phyloP scores from a whole-genome alignment of 2,797 vertebrate species.

The Alosa sapidissima region DNA sequence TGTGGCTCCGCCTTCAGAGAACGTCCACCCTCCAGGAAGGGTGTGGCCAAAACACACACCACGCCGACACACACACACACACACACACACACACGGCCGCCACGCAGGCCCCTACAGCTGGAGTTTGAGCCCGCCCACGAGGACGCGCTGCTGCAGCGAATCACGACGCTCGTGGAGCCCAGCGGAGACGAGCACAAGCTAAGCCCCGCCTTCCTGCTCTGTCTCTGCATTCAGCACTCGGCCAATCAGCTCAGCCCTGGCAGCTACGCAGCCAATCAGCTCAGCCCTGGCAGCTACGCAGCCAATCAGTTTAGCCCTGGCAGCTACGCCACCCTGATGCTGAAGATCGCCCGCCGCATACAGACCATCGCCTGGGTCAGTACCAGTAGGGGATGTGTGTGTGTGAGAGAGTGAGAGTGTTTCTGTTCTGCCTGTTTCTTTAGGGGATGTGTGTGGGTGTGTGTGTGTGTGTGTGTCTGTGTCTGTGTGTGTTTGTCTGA shows the following conservation, averaged over 20 bases:
- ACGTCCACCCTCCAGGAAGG: constrained; percentile 15
- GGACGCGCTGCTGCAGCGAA: constrained; percentile 84
- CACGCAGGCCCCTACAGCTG: constrained; percentile 73
- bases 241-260: constrained; percentile 68
- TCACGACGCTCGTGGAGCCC: constrained; percentile 87
- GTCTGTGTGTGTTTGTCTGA: neutral
- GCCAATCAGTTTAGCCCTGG: constrained; percentile 76
- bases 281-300: constrained; percentile 73
- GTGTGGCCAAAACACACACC: neutral
- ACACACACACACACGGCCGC: neutral
- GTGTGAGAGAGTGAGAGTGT: neutral
- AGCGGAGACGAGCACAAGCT: constrained; percentile 89
- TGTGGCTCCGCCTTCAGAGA: constrained; percentile 80
- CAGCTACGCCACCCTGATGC: constrained; percentile 87
- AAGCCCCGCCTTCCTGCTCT: constrained; percentile 90
- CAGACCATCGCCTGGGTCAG: constrained; percentile 85
- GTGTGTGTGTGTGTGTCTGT: neutral
- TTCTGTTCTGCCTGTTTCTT: neutral
- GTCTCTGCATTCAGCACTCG: constrained; percentile 92
- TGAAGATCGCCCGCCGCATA: constrained; percentile 85
- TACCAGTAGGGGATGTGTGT: too few species aligned
- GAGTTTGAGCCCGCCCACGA: constrained; percentile 85
- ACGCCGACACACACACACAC: neutral
- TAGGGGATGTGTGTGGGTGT: neutral
- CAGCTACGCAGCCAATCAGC: constrained; percentile 72